Base-by-base conservation (phyloP, 2,113 vertebrate species). In the Myrmophylax atrothorax region DNA sequence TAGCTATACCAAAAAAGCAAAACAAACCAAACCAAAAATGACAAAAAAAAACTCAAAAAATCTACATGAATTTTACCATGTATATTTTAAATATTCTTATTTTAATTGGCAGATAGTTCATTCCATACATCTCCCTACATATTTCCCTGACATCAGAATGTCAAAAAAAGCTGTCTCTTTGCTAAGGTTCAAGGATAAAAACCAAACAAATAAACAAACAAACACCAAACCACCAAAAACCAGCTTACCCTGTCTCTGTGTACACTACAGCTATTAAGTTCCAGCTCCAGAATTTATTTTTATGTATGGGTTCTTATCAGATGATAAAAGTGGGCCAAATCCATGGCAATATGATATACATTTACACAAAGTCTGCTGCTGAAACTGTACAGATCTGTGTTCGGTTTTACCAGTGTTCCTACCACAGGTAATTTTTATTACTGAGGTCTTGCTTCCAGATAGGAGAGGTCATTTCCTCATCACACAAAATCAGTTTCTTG, bases 171-270 rank as follows among this genome's bases (percentile, higher is more conserved):
- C 1, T 62, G 1, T 20, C 14, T 68, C 19, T 76, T 69, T 79
- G 14, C 6, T 49, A 67, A 76, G 8, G 26, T 10, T 80, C 47
- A 63, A 85, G 12, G n/a, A 68, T 15, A 44, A 33, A 72, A 74
- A 44, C 8, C 0, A 17, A 5, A 10, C 10, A 10, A 74, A 49
- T 10, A 0, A 22, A 4, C 20, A 67, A 12, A 14, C 40, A 42
- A 42, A 10, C 38, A 40, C 40, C 40, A 42, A 9, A 0, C 17
- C 5, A 10, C 10, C 14, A 74, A 49, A 12, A 0, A 19, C 4
- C 20, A 60, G 9, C 31, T 26, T 23, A 58, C 7, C 6, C 12
- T 67, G 7, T 49, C 18, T 35, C 4, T 14, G 4, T 4, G 18
- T 59, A 33, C 3, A 58, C 10, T 33, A 20, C 5, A 42, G 16